phyloP scores from a whole-genome alignment of 35 echinoderm and acorn worm genomes.

The Apostichopus californicus region DNA sequence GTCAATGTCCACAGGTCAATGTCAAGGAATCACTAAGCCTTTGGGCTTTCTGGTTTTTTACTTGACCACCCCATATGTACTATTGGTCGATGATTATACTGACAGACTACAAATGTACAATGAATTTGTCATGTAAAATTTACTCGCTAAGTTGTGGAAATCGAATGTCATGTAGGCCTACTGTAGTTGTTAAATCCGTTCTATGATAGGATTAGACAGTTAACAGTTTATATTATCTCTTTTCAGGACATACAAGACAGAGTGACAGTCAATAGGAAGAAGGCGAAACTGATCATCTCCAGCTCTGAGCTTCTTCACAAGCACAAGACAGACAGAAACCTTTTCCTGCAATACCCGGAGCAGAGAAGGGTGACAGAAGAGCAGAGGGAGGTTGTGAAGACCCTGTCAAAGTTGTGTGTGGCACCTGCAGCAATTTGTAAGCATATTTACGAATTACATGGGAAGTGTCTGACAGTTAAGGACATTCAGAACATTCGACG shows the following conservation, averaged over 20 bases:
- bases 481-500: slow-evolving; percentile 41
- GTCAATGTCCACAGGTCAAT: no score
- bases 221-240: background rate
- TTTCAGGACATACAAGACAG: slow-evolving; percentile 25
- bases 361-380: background rate
- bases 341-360: background rate
- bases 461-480: slow-evolving; percentile 42
- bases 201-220: no score
- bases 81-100: no score
- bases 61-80: no score
- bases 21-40: no score
- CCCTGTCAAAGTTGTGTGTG: background rate
- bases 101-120: no score
- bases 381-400: background rate
- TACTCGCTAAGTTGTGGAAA: no score
- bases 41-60: no score
- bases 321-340: background rate
- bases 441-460: slow-evolving; percentile 12
- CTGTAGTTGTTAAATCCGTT: no score
- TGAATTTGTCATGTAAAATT: no score
- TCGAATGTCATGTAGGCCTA: no score
- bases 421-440: slow-evolving; percentile 17
- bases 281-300: slow-evolving; percentile 25
- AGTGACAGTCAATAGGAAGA: slow-evolving; percentile 5
- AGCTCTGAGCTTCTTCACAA: background rate